Base-by-base conservation (phyloP, 1,140 invertebrate species). In the Drosophila arizonae region DNA sequence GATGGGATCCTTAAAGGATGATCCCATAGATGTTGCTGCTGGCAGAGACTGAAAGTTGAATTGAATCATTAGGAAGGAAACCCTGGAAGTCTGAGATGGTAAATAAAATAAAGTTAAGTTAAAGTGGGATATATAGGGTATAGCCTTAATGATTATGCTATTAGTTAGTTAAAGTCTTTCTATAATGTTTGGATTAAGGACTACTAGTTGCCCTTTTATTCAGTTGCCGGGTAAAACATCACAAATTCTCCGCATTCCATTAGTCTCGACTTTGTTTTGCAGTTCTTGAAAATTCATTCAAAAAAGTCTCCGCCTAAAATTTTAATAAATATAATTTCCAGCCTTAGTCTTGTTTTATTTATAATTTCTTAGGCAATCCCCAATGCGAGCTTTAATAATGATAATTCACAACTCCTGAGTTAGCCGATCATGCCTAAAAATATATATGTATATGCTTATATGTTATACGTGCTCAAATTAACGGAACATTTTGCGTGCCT, bases 401-500 rank as follows among this genome's bases (percentile, higher is more conserved):
- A 50, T 30, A 52, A 9, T 52, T 26, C 50, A 6, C 26, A n/a
- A n/a, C 13, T 28, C 11, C 13, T 51, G 10, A n/a, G 11, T 52
- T 30, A 3, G 13, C 30, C 28, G 6, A 54, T n/a, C 15, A 15
- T 36, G 43, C 6, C n/a, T 15, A 36, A 36, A 36, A 33, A 33
- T 54, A 54, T 36, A 11, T 39, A 36, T 8, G 8, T 36, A 36
- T 30, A 6, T 30, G 6, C 6, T 0, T 6, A 30, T 36, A 3
- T 48, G 17, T 58, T 60, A 46, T 60, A 17, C 26, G 26, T 30
- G 43, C 28, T n/a, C 26, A 60, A 60, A 60, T 60, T 58, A 60
- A 60, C 57, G 57, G 57, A 46, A 8, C 41, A 46, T 33, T 46
- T 58, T 46, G 26, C 26, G 4, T 17, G 26, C 45, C 15, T 60